A percentile compares a stretch with the other conserved stretches of the same genome.
Conservation (phyloP, 1,140 invertebrate species). For the Drosophila pallidifrons region DNA sequence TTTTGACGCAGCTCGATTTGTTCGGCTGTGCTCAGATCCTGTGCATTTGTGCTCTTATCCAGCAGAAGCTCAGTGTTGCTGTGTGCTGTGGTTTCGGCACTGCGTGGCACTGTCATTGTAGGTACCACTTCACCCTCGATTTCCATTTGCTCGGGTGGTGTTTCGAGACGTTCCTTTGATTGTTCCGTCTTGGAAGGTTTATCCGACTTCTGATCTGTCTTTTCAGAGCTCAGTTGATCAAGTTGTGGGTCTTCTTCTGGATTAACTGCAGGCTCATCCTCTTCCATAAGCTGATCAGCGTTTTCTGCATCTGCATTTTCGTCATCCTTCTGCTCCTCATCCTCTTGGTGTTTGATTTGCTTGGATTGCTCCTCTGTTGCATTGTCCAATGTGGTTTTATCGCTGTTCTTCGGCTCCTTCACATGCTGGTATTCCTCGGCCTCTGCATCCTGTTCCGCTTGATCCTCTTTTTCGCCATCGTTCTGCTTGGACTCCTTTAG, state of each 20-base stretch:
- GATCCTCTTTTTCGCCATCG: slow-evolving; percentile 85
- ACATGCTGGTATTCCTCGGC: slow-evolving; percentile 92
- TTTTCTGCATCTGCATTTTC: slow-evolving; percentile 87
- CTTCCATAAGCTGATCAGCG: slow-evolving; percentile 79
- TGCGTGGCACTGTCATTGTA: slow-evolving; percentile 89
- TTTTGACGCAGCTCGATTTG: slow-evolving; percentile 71
- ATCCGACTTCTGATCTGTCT: slow-evolving; percentile 85
- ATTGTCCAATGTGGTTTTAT: slow-evolving; percentile 88
- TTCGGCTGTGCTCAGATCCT: slow-evolving; percentile 68
- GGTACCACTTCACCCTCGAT: slow-evolving; percentile 91
- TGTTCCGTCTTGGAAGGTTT: slow-evolving; percentile 86
- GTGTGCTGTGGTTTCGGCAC: slow-evolving; percentile 89
- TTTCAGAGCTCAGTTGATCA: slow-evolving; percentile 86
- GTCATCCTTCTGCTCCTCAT: slow-evolving; percentile 87
- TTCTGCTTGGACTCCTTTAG: slow-evolving; percentile 85
- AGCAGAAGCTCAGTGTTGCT: slow-evolving; percentile 84
- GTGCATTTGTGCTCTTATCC: slow-evolving; percentile 60
- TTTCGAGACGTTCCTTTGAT: slow-evolving; percentile 77
- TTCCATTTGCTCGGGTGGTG: slow-evolving; percentile 86
- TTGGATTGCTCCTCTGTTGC: slow-evolving; percentile 94
- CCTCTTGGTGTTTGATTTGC: slow-evolving; percentile 87
- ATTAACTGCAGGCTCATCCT: slow-evolving; percentile 53
- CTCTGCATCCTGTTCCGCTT: slow-evolving; percentile 84
- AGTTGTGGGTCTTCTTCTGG: slow-evolving; percentile 85
- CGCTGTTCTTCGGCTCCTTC: slow-evolving; percentile 90